These are phyloP conservation scores for Intellagama lesueurii DNA, from an alignment of 2,797 vertebrate genomes.

Conservation along the genomic window DNA sequence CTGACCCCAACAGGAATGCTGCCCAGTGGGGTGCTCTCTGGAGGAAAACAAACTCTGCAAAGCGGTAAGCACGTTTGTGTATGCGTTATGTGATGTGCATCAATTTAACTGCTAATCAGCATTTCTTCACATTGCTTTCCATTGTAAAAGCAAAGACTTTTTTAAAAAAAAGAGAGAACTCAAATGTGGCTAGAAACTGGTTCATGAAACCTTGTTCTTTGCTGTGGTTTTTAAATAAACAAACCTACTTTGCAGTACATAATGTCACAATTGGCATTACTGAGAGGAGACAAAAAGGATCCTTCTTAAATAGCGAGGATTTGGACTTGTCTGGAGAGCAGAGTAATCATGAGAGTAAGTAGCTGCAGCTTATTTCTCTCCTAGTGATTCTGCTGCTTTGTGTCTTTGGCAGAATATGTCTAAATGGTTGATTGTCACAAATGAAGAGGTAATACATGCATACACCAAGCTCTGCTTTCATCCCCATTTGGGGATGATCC, in stretches of 20 bases:
- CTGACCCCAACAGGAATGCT: slow-evolving; percentile 98
- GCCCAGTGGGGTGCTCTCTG: slow-evolving; percentile 96
- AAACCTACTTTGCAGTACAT: slow-evolving; percentile 17
- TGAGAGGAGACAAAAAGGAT: not conserved
- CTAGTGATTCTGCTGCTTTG: not conserved
- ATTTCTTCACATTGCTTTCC: slow-evolving; percentile 21
- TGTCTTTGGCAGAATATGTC: not conserved
- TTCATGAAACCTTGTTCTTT: slow-evolving; percentile 14
- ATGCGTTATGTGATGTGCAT: slow-evolving; percentile 16
- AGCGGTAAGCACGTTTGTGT: slow-evolving; percentile 87
- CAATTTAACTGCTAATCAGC: slow-evolving; percentile 15
- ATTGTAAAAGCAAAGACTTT: slow-evolving; percentile 20
- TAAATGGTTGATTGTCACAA: not conserved
- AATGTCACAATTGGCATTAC: not conserved
- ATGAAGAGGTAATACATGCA: not conserved
- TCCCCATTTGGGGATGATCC: not conserved
- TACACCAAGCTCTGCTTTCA: not conserved
- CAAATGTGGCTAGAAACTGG: not conserved
- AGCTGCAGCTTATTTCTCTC: not conserved
- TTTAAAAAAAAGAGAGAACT: slow-evolving; percentile 7
- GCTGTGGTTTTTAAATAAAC: not conserved
- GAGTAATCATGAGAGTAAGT: not conserved
- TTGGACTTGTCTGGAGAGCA: not conserved
- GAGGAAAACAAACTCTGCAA: slow-evolving; percentile 97
- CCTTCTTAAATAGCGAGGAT: not conserved